A percentile compares a stretch with the other conserved stretches of the same genome.
Conservation (phyloP, 2,113 vertebrate species). For the Regulus satrapa region DNA sequence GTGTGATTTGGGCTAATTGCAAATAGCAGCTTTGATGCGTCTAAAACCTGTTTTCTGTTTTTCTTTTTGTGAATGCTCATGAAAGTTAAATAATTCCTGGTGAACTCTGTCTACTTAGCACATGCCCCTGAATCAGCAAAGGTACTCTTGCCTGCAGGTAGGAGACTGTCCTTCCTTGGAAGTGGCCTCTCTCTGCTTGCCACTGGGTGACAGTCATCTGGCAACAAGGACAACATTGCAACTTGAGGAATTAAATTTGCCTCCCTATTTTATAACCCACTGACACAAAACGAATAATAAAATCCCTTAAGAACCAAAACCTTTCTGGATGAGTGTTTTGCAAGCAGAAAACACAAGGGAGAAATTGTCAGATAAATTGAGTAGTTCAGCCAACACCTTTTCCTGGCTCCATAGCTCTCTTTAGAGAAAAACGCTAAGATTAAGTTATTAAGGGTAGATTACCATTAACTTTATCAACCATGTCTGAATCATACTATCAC, state of each 20-base stretch:
- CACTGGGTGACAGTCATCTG: background rate
- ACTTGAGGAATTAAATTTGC: background rate
- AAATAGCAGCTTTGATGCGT: background rate
- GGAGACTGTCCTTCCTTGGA: background rate
- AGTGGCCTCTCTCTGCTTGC: background rate
- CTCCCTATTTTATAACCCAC: background rate
- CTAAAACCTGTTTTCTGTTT: background rate
- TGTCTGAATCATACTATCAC: background rate
- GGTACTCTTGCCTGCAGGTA: background rate
- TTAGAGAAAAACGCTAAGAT: background rate
- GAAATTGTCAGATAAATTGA: background rate
- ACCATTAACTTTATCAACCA: background rate
- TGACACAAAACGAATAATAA: background rate
- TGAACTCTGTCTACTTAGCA: background rate
- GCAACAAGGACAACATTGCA: background rate
- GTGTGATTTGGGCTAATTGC: background rate
- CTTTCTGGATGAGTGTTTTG: background rate
- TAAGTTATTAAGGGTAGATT: background rate
- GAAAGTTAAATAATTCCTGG: background rate
- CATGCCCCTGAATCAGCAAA: background rate
- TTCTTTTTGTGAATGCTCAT: background rate
- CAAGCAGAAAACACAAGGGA: background rate
- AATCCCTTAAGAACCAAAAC: background rate
- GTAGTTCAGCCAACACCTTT: background rate
- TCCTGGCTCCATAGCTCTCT: background rate